phyloP scores from a whole-genome alignment of 2,113 vertebrate genomes.

The Blennius ocellaris region DNA sequence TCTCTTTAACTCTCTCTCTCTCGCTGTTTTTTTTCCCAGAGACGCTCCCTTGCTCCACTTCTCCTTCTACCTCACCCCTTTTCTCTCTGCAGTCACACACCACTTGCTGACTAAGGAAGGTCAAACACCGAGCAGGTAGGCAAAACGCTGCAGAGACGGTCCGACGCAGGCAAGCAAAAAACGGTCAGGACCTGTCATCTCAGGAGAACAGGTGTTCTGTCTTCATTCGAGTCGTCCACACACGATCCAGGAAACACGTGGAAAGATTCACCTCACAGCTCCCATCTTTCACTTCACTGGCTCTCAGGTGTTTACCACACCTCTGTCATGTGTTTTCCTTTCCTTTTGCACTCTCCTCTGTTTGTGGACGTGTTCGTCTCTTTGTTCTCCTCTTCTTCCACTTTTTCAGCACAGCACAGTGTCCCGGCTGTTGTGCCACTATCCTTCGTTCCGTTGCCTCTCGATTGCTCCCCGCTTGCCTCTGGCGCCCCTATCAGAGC shows the following conservation, averaged over 20 bases:
- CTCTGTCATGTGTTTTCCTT: constrained; percentile 14
- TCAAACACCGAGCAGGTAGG: constrained; percentile 68
- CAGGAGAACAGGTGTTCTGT: constrained; percentile 60
- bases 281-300: constrained; percentile 12
- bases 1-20: constrained; percentile 55
- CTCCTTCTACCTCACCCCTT: constrained; percentile 39
- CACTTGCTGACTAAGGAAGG: constrained; percentile 79
- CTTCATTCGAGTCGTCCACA: constrained; percentile 10
- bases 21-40: constrained; percentile 39
- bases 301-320: not conserved
- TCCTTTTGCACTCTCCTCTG: constrained; percentile 22
- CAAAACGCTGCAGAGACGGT: constrained; percentile 62
- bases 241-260: constrained; percentile 17
- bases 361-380: constrained; percentile 20
- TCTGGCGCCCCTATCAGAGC: constrained; percentile 68
- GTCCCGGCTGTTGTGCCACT: constrained; percentile 44
- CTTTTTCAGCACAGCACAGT: constrained; percentile 50
- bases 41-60: constrained; percentile 61
- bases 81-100: constrained; percentile 65
- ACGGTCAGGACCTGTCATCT: constrained; percentile 38
- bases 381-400: constrained; percentile 46
- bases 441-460: constrained; percentile 58
- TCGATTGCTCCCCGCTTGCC: constrained; percentile 50
- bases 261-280: constrained; percentile 25
- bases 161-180: constrained; percentile 8